These are phyloP conservation scores for Hanleya hanleyi DNA, from an alignment of 2,888 invertebrate species.

Conservation along the genomic window DNA sequence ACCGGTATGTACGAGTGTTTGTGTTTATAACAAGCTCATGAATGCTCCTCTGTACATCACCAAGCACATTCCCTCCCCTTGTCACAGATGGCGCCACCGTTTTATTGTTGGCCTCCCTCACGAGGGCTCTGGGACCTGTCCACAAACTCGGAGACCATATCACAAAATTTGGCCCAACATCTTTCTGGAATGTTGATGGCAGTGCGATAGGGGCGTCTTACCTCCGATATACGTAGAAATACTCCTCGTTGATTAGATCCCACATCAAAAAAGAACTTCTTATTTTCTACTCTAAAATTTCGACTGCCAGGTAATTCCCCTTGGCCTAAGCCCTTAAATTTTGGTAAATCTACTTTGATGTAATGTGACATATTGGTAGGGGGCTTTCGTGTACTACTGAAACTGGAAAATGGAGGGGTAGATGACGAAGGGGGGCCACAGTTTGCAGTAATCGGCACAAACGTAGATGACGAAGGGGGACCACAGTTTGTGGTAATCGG, in stretches of 20 bases:
- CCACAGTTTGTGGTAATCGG: too few species aligned
- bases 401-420: too few species aligned
- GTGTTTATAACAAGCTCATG: conserved; percentile 1
- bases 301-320: conserved; percentile 77
- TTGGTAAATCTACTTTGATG: too few species aligned
- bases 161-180: conserved; percentile 98
- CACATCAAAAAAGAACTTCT: conserved; percentile 99
- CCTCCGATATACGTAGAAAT: conserved; percentile 99
- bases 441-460: too few species aligned
- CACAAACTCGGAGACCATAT: conserved; percentile 97
- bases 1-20: conserved; percentile 9
- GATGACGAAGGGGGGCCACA: too few species aligned
- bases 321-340: too few species aligned
- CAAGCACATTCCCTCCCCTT: conserved; percentile 64
- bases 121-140: conserved; percentile 75
- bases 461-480: too few species aligned
- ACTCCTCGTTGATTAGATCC: conserved; percentile 99
- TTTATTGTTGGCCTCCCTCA: conserved; percentile 32
- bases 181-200: conserved; percentile 99
- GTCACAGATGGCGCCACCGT: neutral
- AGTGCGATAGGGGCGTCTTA: conserved; percentile 98
- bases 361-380: too few species aligned
- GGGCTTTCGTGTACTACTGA: too few species aligned
- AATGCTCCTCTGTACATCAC: conserved; percentile 35
- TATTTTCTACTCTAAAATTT: conserved; percentile 95